Base-by-base conservation (phyloP, 2,888 invertebrate species). In the Stegana nigrithorax region DNA sequence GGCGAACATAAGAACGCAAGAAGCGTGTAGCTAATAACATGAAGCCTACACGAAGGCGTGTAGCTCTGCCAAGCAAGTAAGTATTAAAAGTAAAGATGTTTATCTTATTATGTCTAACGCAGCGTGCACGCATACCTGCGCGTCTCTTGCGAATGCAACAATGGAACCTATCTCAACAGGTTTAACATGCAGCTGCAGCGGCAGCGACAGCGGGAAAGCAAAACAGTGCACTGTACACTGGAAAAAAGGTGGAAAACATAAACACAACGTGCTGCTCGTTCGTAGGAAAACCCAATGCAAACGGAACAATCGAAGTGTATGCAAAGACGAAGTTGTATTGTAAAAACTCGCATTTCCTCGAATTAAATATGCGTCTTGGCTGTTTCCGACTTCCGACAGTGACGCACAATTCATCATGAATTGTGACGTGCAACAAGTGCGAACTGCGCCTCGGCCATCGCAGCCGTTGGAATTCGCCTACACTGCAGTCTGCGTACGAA, bases 91-190 rank as follows among this genome's bases (percentile, higher is more conserved):
- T n/a, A n/a, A n/a, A n/a, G n/a, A n/a, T n/a, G n/a, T n/a, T n/a
- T n/a, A n/a, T n/a, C n/a, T n/a, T n/a, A n/a, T n/a, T n/a, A n/a
- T n/a, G n/a, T n/a, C n/a, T n/a, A n/a, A n/a, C 60, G 39, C 64
- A 59, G 66, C 73, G 73, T 64, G 66, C 57, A 55, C 65, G 73
- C 66, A 71, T 68, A 70, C 67, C 70, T 70, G 63, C 73, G 64
- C 75, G 68, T 69, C 73, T 67, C 69, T 65, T 62, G 7, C 29
- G 32, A 32, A 55, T 50, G 36, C 53, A 55, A 32, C 53, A 55
- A 44, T 57, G 50, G 58, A 78, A 73, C 75, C 75, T 75, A 75
- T 75, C 75, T 76, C 75, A 76, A 78, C 74, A 74, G 76, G 76
- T 78, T 75, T 75, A 59, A 62, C 56, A 55, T 63, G 60, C 45